Evolutionary conservation across 2,888 invertebrate species (phyloP).

Genomic region (Ernsta delagoae): DNA sequence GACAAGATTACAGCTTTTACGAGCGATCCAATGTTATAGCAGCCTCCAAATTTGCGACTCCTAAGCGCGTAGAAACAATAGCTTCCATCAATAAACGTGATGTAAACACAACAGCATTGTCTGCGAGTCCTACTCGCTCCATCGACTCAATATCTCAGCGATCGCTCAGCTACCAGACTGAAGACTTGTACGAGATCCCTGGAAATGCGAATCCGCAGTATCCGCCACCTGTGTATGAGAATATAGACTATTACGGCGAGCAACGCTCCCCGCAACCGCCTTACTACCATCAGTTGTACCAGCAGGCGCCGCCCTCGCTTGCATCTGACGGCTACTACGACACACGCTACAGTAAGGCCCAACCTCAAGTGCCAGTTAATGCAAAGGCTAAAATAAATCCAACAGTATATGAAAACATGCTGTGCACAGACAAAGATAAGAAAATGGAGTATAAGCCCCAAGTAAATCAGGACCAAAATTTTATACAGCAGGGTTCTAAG

Average conservation of each 20-base stretch:
- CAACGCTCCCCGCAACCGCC: conserved; percentile 84
- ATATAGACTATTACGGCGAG: conserved; percentile 91
- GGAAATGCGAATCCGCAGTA: conserved; percentile 70
- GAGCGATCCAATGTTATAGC: conserved; percentile 91
- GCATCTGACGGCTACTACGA: conserved; percentile 79
- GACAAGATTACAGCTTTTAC: conserved; percentile 81
- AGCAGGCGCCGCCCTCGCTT: conserved; percentile 72
- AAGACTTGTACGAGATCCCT: conserved; percentile 77
- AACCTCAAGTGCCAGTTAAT: conserved; percentile 91
- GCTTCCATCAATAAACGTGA: conserved; percentile 77
- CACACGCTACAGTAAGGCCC: conserved; percentile 89
- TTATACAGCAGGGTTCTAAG: conserved; percentile 72
- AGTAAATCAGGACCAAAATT: conserved; percentile 67
- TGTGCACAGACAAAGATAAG: conserved; percentile 74
- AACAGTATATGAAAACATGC: conserved; percentile 79
- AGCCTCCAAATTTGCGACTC: conserved; percentile 91
- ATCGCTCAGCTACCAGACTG: conserved; percentile 79
- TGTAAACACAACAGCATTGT: conserved; percentile 68
- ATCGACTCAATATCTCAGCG: conserved; percentile 86
- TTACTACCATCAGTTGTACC: conserved; percentile 86
- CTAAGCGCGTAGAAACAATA: conserved; percentile 89
- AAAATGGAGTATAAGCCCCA: conserved; percentile 69
- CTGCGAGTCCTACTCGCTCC: conserved; percentile 86
- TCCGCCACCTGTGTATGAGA: conserved; percentile 89
- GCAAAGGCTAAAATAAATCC: conserved; percentile 71